These are phyloP conservation scores for Garrulus glandarius DNA, from an alignment of 2,797 vertebrate species.

Conservation along the genomic window DNA sequence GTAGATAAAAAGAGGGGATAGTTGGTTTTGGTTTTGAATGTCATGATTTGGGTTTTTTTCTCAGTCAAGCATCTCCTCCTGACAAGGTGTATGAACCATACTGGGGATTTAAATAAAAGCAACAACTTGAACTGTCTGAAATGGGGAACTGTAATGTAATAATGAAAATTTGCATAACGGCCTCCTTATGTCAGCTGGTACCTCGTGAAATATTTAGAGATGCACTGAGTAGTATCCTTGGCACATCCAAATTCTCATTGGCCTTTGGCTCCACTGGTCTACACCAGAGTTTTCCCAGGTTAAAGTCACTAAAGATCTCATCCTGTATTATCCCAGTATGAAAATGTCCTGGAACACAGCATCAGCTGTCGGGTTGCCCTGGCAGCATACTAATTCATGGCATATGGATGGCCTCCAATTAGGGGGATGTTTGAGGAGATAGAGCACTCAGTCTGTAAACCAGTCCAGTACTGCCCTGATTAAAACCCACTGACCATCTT, in stretches of 20 bases:
- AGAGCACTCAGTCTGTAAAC: neutral
- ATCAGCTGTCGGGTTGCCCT: neutral
- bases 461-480: neutral
- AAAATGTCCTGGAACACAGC: neutral
- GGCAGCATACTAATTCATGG: neutral
- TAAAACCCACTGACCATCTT: neutral
- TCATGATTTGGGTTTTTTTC: neutral
- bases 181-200: conserved; percentile 26
- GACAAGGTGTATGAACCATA: neutral
- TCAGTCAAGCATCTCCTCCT: neutral
- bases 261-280: neutral
- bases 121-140: conserved; percentile 16
- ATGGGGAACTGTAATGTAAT: neutral
- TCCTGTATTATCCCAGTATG: neutral
- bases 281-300: neutral
- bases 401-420: neutral
- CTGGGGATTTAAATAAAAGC: neutral
- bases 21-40: neutral
- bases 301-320: neutral
- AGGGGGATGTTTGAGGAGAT: neutral
- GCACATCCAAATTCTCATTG: neutral
- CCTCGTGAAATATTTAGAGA: conserved; percentile 5
- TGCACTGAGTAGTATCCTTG: neutral
- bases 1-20: neutral
- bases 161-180: neutral